Evolutionary conservation across 2,797 vertebrate species (phyloP), one percentile per base, ranked within the genome.

Genomic region (Myotis pilosus): DNA sequence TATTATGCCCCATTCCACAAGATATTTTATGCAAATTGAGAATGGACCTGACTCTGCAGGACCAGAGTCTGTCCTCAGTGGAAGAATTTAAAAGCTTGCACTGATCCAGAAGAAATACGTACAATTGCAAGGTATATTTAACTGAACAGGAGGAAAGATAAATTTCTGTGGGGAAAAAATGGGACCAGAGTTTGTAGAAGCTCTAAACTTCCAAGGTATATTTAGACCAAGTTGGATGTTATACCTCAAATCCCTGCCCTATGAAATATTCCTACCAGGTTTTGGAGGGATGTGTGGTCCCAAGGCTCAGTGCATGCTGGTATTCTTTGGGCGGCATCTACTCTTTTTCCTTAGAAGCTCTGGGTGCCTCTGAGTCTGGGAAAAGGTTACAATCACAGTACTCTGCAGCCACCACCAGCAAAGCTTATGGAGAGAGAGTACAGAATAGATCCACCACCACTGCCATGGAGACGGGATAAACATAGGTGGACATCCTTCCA

Each of bases 1-100:
- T 79, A 89, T 81, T 60, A 71, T 51, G 68, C 10, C 68, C 28
- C 76, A 3, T 69, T 84, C 69, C 51, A 76, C 68, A 93, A 83
- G 55, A 44, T 74, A 57, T 49, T 82, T 82, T 83, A 78, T 85
- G 51, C 68, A 92, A 92, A 33, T 17, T 91, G 51, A 93, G 79
- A 95, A 76, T 22, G 36, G 53, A 68, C 38, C 71, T 62, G 71
- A 82, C n/a, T 87, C 6, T 47, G 82, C 51, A 76, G 78, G 60
- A 60, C 66, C 38, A 84, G 16, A 81, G 47, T 62, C 8, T 78
- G 36, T 74, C n/a, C 13, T 79, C 49, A 53, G 23, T 41, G 71
- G 47, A 49, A 66, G 47, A 84, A 87, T 84, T 51, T 19, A 36
- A 85, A 93, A 36, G 51, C 53, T 36, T 82, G 33, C 36, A 76